phyloP scores from a whole-genome alignment of 2,797 vertebrate genomes.

The Pantherophis vulpinus region DNA sequence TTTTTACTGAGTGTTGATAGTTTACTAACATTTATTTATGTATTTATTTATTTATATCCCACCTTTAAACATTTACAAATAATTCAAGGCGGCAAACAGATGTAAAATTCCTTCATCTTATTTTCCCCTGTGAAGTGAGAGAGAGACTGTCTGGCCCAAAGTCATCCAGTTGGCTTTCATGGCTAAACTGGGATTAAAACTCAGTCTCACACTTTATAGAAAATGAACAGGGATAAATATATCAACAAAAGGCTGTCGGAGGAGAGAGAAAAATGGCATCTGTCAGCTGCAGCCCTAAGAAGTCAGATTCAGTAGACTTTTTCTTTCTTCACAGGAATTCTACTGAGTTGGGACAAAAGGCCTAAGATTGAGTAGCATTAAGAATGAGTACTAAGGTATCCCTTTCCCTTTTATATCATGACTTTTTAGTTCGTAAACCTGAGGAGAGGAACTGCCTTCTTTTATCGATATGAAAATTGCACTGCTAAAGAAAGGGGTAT shows the following conservation, averaged over 20 bases:
- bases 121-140: not conserved
- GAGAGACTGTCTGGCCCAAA: not conserved
- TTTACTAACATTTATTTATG: not conserved
- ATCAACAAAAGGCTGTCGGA: not conserved
- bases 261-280: not conserved
- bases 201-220: not conserved
- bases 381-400: not conserved
- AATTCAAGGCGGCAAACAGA: not conserved
- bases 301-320: not conserved
- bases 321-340: not conserved
- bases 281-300: not conserved
- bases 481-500: not conserved
- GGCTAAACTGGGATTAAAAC: not conserved
- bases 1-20: not conserved
- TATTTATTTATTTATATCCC: not conserved
- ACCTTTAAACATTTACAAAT: not conserved
- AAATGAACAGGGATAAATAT: not conserved
- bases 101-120: not conserved
- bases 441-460: not conserved
- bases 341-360: not conserved
- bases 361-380: not conserved
- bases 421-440: not conserved
- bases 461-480: not conserved
- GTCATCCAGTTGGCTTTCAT: not conserved
- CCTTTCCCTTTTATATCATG: not conserved